Percentiles rank a stretch among this genome's conserved stretches.
These are phyloP conservation scores for Pseudanteris insignis DNA, from an alignment of 2,888 invertebrate genomes.

Conservation along the genomic window DNA sequence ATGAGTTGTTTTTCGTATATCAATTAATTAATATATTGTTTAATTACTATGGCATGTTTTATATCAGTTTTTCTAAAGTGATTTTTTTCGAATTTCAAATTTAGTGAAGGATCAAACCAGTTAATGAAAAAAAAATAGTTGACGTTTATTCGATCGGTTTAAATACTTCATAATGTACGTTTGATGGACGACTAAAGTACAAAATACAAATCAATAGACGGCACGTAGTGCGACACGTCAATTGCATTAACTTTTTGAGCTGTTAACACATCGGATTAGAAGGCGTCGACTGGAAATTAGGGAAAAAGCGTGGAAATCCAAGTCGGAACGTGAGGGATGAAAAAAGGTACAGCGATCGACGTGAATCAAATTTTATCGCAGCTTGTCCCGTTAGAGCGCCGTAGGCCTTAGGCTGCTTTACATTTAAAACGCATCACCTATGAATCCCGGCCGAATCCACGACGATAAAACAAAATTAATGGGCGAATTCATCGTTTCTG, in stretches of 20 bases:
- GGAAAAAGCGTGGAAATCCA: slow-evolving; percentile 18
- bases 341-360: slow-evolving; percentile 43
- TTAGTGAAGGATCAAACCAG: no score
- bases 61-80: no score
- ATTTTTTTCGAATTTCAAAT: no score
- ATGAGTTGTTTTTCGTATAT: no score
- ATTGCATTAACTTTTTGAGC: slow-evolving; percentile 28
- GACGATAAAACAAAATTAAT: slow-evolving; percentile 66
- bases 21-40: no score
- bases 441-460: slow-evolving; percentile 60
- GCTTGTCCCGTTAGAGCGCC: slow-evolving; percentile 55
- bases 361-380: slow-evolving; percentile 64
- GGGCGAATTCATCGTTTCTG: slow-evolving; percentile 61
- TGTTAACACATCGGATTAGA: slow-evolving; percentile 30
- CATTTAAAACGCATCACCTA: slow-evolving; percentile 66
- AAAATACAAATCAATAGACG: slow-evolving; percentile 6
- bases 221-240: slow-evolving; percentile 10
- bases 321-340: slow-evolving; percentile 5
- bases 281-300: slow-evolving; percentile 17
- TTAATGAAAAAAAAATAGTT: no score
- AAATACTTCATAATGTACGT: neutral
- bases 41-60: no score
- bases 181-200: no score
- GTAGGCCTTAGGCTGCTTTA: slow-evolving; percentile 65
- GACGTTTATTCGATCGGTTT: no score